These are phyloP conservation scores for Amblyjoppa fuscipennis DNA, from an alignment of 2,888 invertebrate genomes.

Conservation along the genomic window DNA sequence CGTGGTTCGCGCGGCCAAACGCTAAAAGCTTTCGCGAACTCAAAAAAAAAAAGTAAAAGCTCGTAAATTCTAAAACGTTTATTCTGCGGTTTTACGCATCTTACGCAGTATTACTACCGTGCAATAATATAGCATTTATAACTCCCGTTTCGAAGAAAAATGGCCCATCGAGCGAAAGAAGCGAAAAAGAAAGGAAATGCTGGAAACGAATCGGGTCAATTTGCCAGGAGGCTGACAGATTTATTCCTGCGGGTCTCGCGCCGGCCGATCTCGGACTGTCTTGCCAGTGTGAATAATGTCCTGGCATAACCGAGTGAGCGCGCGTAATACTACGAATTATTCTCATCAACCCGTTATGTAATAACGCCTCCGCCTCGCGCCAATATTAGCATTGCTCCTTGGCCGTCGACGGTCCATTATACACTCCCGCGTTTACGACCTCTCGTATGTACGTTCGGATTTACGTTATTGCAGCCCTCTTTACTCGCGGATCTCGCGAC, in stretches of 20 bases:
- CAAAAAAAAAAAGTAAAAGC: not conserved
- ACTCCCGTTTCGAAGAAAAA: conserved; percentile 9
- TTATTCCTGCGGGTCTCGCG: conserved; percentile 70
- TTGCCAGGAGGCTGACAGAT: conserved; percentile 68
- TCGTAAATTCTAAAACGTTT: not conserved
- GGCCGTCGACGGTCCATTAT: conserved; percentile 45
- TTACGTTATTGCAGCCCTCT: conserved; percentile 15
- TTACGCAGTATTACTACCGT: not conserved
- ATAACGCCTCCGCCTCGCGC: conserved; percentile 74
- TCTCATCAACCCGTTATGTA: conserved; percentile 80
- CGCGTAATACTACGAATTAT: conserved; percentile 75
- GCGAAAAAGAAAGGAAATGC: conserved; percentile 8
- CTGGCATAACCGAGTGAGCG: conserved; percentile 49
- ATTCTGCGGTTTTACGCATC: not conserved
- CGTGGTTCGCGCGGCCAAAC: conserved; percentile 13
- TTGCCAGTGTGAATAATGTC: conserved; percentile 39
- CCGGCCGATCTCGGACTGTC: conserved; percentile 3
- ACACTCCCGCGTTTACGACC: conserved; percentile 3
- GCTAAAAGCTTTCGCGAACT: conserved; percentile 44
- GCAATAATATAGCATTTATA: conserved; percentile 12
- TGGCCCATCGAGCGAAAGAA: conserved; percentile 46
- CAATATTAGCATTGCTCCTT: conserved; percentile 77
- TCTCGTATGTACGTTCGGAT: not conserved
- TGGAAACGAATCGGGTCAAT: conserved; percentile 53
- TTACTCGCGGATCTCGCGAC: conserved; percentile 4